phyloP scores from a whole-genome alignment of 1,140 invertebrate genomes.

The Bemisia tabaci region DNA sequence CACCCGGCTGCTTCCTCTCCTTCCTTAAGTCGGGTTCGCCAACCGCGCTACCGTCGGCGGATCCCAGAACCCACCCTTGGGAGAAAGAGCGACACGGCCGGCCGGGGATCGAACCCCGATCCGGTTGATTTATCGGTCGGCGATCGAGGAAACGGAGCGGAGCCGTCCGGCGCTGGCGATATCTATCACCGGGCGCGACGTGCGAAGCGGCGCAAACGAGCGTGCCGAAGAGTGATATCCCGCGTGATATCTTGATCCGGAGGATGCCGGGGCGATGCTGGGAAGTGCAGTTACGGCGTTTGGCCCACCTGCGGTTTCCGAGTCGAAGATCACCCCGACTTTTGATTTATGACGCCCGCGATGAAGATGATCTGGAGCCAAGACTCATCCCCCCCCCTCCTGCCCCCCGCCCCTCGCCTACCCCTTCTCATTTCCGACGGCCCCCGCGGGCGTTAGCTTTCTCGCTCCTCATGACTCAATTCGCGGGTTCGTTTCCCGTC shows the following conservation, averaged over 20 bases:
- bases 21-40: too few species aligned
- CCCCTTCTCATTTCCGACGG: not conserved
- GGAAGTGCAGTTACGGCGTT: not conserved
- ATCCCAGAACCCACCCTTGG: too few species aligned
- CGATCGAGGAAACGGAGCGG: too few species aligned
- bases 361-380: not conserved
- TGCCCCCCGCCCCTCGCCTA: not conserved
- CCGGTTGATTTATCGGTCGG: too few species aligned
- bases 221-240: not conserved
- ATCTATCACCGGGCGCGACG: too few species aligned
- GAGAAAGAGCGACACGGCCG: too few species aligned
- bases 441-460: not conserved
- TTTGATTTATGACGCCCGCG: not conserved
- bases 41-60: too few species aligned
- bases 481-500: not conserved
- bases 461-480: not conserved
- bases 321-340: not conserved
- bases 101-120: too few species aligned
- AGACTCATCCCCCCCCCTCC: not conserved
- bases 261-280: not conserved
- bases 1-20: too few species aligned
- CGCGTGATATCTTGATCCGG: not conserved
- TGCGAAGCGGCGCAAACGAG: too few species aligned
- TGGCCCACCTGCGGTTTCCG: not conserved
- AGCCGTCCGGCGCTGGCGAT: too few species aligned